Evolutionary conservation across 2,797 vertebrate species (phyloP).

Genomic region (Myiotriccus ornatus): DNA sequence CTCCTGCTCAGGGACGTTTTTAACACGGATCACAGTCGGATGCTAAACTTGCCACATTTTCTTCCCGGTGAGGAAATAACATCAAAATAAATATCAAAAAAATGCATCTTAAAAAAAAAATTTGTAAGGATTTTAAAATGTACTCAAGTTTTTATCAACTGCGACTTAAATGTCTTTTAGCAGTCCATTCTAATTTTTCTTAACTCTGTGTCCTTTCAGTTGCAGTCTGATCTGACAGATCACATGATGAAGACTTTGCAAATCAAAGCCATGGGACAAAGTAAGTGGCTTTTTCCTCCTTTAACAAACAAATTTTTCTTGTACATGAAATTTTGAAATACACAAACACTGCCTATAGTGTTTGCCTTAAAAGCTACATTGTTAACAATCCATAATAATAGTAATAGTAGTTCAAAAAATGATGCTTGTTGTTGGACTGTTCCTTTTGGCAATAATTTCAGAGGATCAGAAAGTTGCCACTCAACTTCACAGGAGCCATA

Average conservation of each 20-base stretch:
- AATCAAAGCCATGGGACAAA: not conserved
- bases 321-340: not conserved
- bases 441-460: not conserved
- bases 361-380: not conserved
- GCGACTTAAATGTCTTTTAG: not conserved
- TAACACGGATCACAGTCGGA: not conserved
- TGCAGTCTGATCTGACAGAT: not conserved
- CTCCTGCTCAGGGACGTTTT: not conserved
- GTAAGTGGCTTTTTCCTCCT: not conserved
- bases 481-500: not conserved
- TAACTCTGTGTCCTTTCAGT: not conserved
- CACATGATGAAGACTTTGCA: not conserved
- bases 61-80: not conserved
- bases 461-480: not conserved
- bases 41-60: not conserved
- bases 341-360: not conserved
- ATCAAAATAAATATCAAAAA: not conserved
- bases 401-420: not conserved
- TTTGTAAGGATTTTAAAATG: not conserved
- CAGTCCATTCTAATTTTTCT: not conserved
- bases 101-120: not conserved
- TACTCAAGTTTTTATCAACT: not conserved
- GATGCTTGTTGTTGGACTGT: rapidly evolving
- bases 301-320: not conserved
- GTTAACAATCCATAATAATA: not conserved